Conservation (phyloP, 2,888 invertebrate species). For the Heliconius aoede region DNA sequence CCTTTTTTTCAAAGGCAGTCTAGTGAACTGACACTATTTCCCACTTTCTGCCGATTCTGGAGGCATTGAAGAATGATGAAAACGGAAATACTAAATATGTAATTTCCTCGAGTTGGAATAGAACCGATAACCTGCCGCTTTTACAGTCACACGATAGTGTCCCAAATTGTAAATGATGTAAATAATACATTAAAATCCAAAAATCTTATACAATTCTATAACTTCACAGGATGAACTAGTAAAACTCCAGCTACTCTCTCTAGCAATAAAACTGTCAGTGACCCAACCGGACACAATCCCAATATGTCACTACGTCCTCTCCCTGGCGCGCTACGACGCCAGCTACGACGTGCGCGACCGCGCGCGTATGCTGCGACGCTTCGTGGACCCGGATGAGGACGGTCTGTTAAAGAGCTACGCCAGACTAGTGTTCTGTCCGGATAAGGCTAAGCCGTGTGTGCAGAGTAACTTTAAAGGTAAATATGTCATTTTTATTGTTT, state of each 20-base stretch:
- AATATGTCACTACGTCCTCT: constrained; percentile 96
- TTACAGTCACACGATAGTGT: too few relatives aligned
- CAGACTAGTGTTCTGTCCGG: constrained; percentile 92
- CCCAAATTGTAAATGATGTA: background rate
- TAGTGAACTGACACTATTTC: too few relatives aligned
- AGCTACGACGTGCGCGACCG: constrained; percentile 99
- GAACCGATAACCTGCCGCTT: too few relatives aligned
- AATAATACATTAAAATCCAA: background rate
- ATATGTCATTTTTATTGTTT: constrained; percentile 24
- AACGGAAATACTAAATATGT: too few relatives aligned
- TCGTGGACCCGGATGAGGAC: constrained; percentile 59
- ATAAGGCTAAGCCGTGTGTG: constrained; percentile 96
- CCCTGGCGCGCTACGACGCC: constrained; percentile 97
- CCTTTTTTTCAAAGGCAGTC: too few relatives aligned
- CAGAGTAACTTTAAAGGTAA: constrained; percentile 92
- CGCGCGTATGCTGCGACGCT: constrained; percentile 92
- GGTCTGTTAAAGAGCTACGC: constrained; percentile 85
- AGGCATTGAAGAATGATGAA: too few relatives aligned
- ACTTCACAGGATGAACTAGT: constrained; percentile 92
- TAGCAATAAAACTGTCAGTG: constrained; percentile 96
- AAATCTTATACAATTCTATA: background rate
- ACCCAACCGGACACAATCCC: constrained; percentile 93
- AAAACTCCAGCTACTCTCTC: constrained; percentile 96
- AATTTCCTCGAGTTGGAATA: too few relatives aligned
- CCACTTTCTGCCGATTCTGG: too few relatives aligned